These are phyloP conservation scores for Natator depressus DNA, from an alignment of 2,113 vertebrate species.

Conservation along the genomic window DNA sequence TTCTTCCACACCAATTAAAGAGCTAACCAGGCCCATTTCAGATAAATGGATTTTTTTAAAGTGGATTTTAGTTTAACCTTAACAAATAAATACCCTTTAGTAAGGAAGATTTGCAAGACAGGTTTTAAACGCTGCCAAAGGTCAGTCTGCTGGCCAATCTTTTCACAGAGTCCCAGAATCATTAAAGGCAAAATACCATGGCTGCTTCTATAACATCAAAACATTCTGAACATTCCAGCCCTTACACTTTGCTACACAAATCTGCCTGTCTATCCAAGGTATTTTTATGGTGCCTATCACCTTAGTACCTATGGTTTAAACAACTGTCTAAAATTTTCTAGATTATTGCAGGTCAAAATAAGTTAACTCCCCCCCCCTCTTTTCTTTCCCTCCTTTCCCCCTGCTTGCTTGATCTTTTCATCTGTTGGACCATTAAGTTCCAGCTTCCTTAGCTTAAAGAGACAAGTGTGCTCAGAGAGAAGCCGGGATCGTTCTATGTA, in stretches of 20 bases:
- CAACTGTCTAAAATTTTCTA: background rate
- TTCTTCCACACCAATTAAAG: background rate
- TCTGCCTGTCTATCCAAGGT: background rate
- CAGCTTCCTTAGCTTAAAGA: background rate
- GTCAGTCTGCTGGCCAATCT: background rate
- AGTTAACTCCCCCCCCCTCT: background rate
- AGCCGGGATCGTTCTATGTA: background rate
- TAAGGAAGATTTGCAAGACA: background rate
- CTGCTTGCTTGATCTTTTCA: background rate
- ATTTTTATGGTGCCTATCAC: background rate
- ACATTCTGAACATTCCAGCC: background rate
- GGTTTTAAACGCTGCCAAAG: background rate
- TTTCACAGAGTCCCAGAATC: background rate
- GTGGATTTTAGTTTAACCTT: background rate
- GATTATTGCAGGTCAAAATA: background rate
- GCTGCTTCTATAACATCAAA: background rate
- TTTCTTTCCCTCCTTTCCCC: too few relatives aligned
- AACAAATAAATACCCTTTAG: background rate
- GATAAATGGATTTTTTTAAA: background rate
- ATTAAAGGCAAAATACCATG: background rate
- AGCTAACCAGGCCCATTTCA: background rate
- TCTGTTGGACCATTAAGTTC: background rate
- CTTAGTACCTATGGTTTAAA: background rate
- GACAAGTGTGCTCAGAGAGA: background rate
- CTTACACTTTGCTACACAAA: background rate